Conservation (phyloP, 1,140 invertebrate species). For the Arctopsyche grandis region DNA sequence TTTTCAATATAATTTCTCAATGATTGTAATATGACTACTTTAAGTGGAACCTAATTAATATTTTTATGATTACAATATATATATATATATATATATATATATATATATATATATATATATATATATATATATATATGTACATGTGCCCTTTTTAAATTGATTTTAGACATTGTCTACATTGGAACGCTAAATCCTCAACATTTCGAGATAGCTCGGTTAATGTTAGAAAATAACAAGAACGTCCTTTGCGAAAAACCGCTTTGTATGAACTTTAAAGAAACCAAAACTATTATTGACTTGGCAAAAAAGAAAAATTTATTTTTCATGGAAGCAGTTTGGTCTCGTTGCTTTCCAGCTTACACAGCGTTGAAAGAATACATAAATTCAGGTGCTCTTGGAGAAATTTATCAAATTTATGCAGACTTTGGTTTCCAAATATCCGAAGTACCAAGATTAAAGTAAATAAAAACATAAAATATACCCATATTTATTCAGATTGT, state of each 20-base stretch:
- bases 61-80: too few relatives aligned
- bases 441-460: conserved; percentile 71
- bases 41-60: too few relatives aligned
- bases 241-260: conserved; percentile 89
- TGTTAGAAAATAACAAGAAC: conserved; percentile 80
- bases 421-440: conserved; percentile 73
- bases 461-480: conserved; percentile 55
- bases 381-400: conserved; percentile 73
- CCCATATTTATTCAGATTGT: neutral
- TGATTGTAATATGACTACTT: too few relatives aligned
- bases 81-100: too few relatives aligned
- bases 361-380: conserved; percentile 72
- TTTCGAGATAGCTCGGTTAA: conserved; percentile 72
- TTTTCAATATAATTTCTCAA: too few relatives aligned
- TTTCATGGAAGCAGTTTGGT: conserved; percentile 89
- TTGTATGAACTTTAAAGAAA: conserved; percentile 76
- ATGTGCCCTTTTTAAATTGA: conserved; percentile 38
- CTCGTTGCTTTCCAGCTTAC: conserved; percentile 82
- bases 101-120: too few relatives aligned
- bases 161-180: conserved; percentile 83
- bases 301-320: conserved; percentile 76
- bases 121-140: too few relatives aligned
- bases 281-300: conserved; percentile 68
- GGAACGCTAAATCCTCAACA: conserved; percentile 78
- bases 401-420: conserved; percentile 74